A percentile compares a stretch with the other conserved stretches of the same genome.
Conservation (phyloP, 2,888 invertebrate species). For the Dexiosoma caninum region DNA sequence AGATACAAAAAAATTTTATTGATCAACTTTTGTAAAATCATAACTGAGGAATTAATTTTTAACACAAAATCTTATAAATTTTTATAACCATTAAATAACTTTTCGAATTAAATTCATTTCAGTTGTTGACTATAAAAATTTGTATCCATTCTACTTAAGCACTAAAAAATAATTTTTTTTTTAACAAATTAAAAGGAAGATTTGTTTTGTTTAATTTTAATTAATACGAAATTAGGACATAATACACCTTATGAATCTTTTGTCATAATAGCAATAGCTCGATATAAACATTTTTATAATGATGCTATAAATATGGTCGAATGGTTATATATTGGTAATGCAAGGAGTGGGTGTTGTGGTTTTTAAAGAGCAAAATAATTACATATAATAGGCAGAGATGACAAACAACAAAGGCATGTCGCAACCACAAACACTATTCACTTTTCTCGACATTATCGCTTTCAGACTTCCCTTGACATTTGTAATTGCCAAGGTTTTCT, state of each 20-base stretch:
- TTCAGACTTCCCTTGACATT: conserved; percentile 52
- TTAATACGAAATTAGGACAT: conserved; percentile 1
- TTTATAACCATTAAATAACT: conserved; percentile 60
- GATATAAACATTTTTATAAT: background rate
- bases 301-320: conserved; percentile 50
- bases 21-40: background rate
- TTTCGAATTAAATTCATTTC: conserved; percentile 59
- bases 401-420: conserved; percentile 61
- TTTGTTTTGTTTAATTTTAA: background rate
- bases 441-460: conserved; percentile 37
- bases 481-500: background rate
- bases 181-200: conserved; percentile 26
- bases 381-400: conserved; percentile 46
- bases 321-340: conserved; percentile 15
- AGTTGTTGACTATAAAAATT: conserved; percentile 51
- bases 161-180: conserved; percentile 32
- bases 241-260: conserved; percentile 39
- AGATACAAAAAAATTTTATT: background rate
- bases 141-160: conserved; percentile 39
- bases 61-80: conserved; percentile 37
- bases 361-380: conserved; percentile 16
- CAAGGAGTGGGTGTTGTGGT: conserved; percentile 4
- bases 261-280: conserved; percentile 26
- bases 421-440: conserved; percentile 62
- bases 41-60: conserved; percentile 2